phyloP scores from a whole-genome alignment of 2,113 vertebrate species.

The Etheostoma spectabile region DNA sequence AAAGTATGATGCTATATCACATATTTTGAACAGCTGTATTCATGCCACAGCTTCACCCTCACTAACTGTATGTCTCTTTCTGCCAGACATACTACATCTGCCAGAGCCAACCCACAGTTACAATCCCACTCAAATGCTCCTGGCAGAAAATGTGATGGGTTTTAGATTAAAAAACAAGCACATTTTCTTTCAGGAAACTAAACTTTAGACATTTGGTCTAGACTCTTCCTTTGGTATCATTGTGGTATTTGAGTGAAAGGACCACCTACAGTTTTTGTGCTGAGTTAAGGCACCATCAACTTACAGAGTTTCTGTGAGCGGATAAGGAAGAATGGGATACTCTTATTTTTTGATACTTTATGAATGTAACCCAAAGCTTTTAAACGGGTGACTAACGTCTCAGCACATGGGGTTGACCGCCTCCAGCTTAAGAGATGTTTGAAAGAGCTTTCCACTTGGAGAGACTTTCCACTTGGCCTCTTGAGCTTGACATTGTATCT shows the following conservation, averaged over 20 bases:
- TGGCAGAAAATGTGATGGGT: neutral
- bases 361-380: slow-evolving; percentile 7
- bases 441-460: slow-evolving; percentile 31
- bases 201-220: slow-evolving; percentile 2
- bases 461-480: slow-evolving; percentile 10
- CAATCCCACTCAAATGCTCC: slow-evolving; percentile 3
- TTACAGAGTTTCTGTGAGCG: neutral
- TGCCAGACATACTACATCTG: slow-evolving; percentile 7
- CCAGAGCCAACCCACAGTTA: slow-evolving; percentile 3
- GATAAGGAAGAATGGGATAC: neutral
- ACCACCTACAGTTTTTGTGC: neutral
- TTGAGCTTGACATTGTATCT: slow-evolving; percentile 37
- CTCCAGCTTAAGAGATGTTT: slow-evolving; percentile 19
- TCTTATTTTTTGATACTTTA: slow-evolving; percentile 5
- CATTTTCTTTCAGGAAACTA: too few relatives aligned
- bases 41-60: slow-evolving; percentile 2
- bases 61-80: neutral
- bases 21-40: neutral
- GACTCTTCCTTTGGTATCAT: too few relatives aligned
- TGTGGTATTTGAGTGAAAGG: neutral
- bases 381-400: neutral
- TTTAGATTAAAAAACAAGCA: too few relatives aligned
- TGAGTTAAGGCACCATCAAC: neutral
- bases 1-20: neutral
- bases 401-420: slow-evolving; percentile 7